phyloP scores from a whole-genome alignment of 2,113 vertebrate genomes.

The Cyprinodon brontotheroides region DNA sequence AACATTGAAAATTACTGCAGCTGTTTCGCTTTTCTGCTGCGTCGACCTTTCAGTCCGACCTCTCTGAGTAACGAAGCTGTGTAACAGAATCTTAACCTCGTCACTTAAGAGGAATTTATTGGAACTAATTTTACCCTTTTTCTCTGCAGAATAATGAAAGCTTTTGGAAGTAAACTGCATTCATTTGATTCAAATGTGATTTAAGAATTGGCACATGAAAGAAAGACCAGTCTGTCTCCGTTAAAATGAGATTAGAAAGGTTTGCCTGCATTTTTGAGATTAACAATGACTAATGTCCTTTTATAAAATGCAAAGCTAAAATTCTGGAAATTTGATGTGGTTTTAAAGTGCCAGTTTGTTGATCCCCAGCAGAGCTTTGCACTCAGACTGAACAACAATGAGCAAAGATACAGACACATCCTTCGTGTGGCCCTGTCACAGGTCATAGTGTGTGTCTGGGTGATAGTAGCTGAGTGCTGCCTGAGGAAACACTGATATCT shows the following conservation, averaged over 20 bases:
- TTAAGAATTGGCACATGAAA: background rate
- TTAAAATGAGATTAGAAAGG: background rate
- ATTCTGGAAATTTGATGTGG: background rate
- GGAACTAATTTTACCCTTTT: background rate
- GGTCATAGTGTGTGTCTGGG: background rate
- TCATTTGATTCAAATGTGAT: background rate
- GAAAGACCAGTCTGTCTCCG: background rate
- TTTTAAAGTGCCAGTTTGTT: background rate
- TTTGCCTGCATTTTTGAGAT: slow-evolving; percentile 12
- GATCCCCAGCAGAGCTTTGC: background rate
- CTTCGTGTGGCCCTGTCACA: background rate
- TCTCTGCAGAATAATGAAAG: background rate
- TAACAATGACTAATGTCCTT: slow-evolving; percentile 5
- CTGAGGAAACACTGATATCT: slow-evolving; percentile 32
- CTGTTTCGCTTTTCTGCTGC: background rate
- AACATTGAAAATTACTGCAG: background rate
- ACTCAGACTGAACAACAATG: background rate
- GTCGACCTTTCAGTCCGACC: background rate
- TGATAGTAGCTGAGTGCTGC: slow-evolving; percentile 8
- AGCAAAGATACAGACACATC: background rate
- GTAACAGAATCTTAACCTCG: background rate
- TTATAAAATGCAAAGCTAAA: slow-evolving; percentile 8
- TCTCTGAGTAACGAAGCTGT: background rate
- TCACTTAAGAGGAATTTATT: background rate
- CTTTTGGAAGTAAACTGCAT: background rate